phyloP scores from a whole-genome alignment of 2,888 invertebrate genomes.

The Ornithoptera priamus region DNA sequence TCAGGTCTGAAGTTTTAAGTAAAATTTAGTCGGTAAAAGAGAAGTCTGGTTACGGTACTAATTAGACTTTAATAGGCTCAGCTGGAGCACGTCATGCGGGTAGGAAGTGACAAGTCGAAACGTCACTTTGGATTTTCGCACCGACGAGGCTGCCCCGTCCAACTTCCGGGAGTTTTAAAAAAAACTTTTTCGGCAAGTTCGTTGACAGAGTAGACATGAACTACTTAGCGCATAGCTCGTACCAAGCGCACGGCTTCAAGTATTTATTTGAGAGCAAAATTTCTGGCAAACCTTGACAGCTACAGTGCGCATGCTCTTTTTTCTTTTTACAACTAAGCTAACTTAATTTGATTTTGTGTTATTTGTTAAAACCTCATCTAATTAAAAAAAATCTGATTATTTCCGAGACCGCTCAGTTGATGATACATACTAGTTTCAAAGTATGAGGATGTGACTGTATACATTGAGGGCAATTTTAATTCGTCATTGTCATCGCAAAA shows the following conservation, averaged over 20 bases:
- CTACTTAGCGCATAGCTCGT: conserved; percentile 45
- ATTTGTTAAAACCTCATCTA: no score
- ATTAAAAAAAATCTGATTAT: no score
- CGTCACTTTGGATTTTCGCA: conserved; percentile 38
- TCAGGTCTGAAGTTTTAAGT: conserved; percentile 18
- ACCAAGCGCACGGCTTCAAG: conserved; percentile 28
- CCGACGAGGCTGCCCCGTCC: conserved; percentile 35
- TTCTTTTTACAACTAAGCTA: no score
- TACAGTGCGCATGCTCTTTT: no score
- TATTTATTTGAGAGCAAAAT: conserved; percentile 15
- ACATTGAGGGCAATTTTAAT: no score
- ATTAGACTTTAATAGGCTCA: conserved; percentile 22
- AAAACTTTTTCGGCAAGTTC: conserved; percentile 42
- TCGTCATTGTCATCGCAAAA: no score
- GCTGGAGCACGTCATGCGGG: conserved; percentile 11
- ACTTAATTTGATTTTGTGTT: no score
- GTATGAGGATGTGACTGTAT: no score
- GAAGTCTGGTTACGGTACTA: conserved; percentile 14
- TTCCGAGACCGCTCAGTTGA: no score
- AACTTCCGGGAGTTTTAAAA: conserved; percentile 29
- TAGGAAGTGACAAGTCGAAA: conserved; percentile 30
- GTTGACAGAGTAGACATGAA: conserved; percentile 50
- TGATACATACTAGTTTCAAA: no score
- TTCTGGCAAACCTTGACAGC: not conserved
- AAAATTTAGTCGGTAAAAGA: conserved; percentile 23